phyloP scores from a whole-genome alignment of 2,888 invertebrate species.

The Caenorhabditis sp. region DNA sequence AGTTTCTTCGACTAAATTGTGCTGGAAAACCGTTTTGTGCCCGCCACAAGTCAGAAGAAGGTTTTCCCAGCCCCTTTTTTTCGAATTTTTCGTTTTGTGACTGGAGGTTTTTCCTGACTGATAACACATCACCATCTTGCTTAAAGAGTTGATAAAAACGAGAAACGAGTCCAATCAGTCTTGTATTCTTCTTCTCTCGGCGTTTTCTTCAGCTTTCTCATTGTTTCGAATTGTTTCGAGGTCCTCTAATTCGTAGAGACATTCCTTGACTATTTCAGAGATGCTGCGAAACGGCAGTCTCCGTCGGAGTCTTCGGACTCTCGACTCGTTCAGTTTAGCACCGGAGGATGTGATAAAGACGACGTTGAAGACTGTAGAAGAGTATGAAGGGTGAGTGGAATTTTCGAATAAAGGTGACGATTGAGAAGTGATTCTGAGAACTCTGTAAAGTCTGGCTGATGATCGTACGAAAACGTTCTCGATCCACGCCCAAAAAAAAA shows the following conservation, averaged over 20 bases:
- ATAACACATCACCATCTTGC: constrained; percentile 40
- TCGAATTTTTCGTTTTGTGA: constrained; percentile 16
- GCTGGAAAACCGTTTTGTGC: constrained; percentile 10
- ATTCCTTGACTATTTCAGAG: constrained; percentile 22
- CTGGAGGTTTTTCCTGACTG: background rate
- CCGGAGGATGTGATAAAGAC: constrained; percentile 61
- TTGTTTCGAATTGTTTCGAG: constrained; percentile 1
- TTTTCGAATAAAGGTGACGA: no score
- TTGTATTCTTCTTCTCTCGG: background rate
- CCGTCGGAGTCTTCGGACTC: constrained; percentile 63
- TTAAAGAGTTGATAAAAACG: constrained; percentile 44
- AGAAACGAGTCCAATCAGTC: constrained; percentile 28
- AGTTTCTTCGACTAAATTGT: constrained; percentile 20
- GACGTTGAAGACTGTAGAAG: constrained; percentile 60
- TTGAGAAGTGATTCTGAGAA: no score
- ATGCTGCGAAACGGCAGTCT: constrained; percentile 60
- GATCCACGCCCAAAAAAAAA: no score
- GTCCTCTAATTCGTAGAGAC: background rate
- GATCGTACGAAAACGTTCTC: no score
- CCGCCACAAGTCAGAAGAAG: constrained; percentile 43
- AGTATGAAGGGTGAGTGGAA: constrained; percentile 48
- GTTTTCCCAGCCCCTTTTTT: constrained; percentile 12
- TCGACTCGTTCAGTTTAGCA: constrained; percentile 64
- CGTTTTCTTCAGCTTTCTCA: background rate
- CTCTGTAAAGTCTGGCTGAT: no score